These are phyloP conservation scores for Octonoba sinensis DNA, from an alignment of 2,888 invertebrate species.

Conservation along the genomic window DNA sequence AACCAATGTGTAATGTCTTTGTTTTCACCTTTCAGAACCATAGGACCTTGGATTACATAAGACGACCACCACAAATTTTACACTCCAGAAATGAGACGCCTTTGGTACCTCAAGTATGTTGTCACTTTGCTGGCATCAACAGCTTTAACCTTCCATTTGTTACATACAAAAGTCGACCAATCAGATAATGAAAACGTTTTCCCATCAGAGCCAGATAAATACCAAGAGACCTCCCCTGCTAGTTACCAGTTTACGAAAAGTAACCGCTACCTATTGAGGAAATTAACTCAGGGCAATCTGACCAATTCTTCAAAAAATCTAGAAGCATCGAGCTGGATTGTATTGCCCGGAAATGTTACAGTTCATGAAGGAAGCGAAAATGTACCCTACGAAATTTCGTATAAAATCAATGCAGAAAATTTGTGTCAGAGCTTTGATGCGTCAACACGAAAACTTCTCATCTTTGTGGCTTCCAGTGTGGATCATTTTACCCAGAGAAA, in stretches of 20 bases:
- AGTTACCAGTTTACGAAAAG: conserved; percentile 14
- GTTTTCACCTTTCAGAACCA: conserved; percentile 27
- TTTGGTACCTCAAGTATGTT: conserved; percentile 50
- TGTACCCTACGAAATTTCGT: conserved; percentile 19
- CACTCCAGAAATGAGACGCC: conserved; percentile 46
- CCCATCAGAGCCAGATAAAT: background rate
- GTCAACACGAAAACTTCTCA: conserved; percentile 38
- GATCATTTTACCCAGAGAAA: conserved; percentile 66
- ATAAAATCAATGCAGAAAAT: conserved; percentile 59
- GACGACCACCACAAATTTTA: background rate
- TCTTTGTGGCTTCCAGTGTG: conserved; percentile 67
- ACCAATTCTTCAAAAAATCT: background rate
- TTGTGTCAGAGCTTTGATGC: conserved; percentile 57
- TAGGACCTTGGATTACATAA: conserved; percentile 13
- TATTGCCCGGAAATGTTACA: conserved; percentile 53
- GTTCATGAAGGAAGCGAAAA: conserved; percentile 53
- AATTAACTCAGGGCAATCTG: conserved; percentile 28
- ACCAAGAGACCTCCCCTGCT: too few relatives aligned
- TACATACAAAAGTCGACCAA: conserved; percentile 18
- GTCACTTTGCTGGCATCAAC: conserved; percentile 42
- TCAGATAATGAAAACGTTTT: background rate
- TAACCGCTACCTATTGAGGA: conserved; percentile 16
- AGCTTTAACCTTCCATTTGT: conserved; percentile 46
- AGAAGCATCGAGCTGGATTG: conserved; percentile 25
- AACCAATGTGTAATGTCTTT: background rate